Base-by-base conservation (phyloP, 2,113 vertebrate species). In the Dromas ardeola region DNA sequence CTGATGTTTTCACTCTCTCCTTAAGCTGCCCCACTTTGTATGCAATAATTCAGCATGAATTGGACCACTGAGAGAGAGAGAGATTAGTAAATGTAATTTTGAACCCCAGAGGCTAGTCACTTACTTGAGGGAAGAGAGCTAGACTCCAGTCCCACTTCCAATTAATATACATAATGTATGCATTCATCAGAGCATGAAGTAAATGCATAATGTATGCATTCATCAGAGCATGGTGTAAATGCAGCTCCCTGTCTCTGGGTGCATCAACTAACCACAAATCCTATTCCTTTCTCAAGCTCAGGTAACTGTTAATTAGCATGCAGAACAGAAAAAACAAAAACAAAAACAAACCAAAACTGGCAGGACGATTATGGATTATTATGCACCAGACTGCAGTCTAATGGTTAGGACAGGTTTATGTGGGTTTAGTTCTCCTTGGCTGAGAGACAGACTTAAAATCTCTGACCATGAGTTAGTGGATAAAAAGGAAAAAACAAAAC, bases 81-180 rank as follows among this genome's bases (percentile, higher is more conserved):
- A 96, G 55, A 93, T 94, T 65, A 86, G 83, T 84, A 84, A 94
- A 96, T 79, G 84, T 76, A 86, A 94, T 93, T 96, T 87, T 91
- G 94, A 87, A 77, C 81, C 84, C 87, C 43, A 92, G 82, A 94
- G 94, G 76, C 55, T 66, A n/a, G 94, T 49, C 50, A 52, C 63
- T 81, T 91, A 81, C 73, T 79, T 78, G 40, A 85, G 84, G 52
- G 76, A 76, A 96, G 73, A 81, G 86, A 96, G 26, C 30, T 71
- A 87, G 53, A n/a, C 26, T 94, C 85, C 65, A 87, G 84, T 93
- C 73, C 52, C 30, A 9, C 40, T 95, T 90, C 84, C 70, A 95
- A 81, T 91, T 94, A 95, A 71, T 71, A 26, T 45, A 67, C 63
- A 62, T 71, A 86, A 97, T 85, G 43, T 52, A 81, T 79, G 65